A percentile compares a stretch with the other conserved stretches of the same genome.
phyloP scores from a whole-genome alignment of 2,797 vertebrate genomes.

The Amazonetta brasiliensis region DNA sequence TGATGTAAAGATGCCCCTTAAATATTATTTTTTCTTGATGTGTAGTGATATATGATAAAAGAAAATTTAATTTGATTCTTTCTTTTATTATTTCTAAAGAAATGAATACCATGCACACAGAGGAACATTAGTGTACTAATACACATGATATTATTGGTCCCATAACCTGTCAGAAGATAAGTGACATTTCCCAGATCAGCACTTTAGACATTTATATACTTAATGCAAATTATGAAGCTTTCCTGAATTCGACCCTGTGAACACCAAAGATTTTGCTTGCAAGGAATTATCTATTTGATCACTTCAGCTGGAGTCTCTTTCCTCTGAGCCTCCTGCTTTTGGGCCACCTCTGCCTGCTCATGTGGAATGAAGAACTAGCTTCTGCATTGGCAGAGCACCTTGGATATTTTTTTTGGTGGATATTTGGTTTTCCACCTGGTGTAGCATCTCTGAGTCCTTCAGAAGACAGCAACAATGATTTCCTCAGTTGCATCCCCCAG shows the following conservation, averaged over 20 bases:
- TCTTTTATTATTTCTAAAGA: neutral
- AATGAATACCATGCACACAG: neutral
- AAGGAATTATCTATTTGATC: neutral
- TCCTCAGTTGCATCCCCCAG: neutral
- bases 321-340: neutral
- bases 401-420: neutral
- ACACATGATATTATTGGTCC: neutral
- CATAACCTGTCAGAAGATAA: neutral
- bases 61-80: neutral
- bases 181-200: neutral
- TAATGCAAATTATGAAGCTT: neutral
- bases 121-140: neutral
- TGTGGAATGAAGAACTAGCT: neutral
- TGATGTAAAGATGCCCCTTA: neutral
- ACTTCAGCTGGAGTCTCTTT: neutral
- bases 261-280: neutral
- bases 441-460: conserved; percentile 1
- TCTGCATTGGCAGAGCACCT: neutral
- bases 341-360: neutral
- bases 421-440: neutral
- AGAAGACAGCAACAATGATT: neutral
- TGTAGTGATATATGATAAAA: neutral
- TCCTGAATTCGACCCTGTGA: neutral
- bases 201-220: neutral
- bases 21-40: neutral